phyloP scores from a whole-genome alignment of 1,140 invertebrate species.

The Ditylenchus dipsaci region DNA sequence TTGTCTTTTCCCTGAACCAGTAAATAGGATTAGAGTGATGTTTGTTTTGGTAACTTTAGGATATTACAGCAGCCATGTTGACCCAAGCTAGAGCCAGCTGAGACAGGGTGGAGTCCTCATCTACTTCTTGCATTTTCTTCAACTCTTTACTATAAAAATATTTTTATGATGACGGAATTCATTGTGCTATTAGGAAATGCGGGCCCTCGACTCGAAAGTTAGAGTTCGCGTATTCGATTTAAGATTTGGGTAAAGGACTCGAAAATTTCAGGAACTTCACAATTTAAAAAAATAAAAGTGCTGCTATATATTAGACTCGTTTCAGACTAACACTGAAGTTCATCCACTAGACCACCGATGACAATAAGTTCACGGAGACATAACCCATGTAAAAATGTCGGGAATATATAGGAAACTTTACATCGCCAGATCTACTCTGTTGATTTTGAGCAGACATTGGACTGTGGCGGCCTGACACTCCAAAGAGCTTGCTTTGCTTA shows the following conservation, averaged over 20 bases:
- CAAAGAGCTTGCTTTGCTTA: slow-evolving; percentile 75
- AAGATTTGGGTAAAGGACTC: too few relatives aligned
- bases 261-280: too few relatives aligned
- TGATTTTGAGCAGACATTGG: slow-evolving; percentile 82
- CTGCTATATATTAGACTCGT: too few relatives aligned
- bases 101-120: slow-evolving; percentile 92
- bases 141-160: slow-evolving; percentile 72
- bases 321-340: too few relatives aligned
- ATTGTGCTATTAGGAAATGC: too few relatives aligned
- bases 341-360: too few relatives aligned
- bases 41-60: slow-evolving; percentile 44
- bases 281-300: too few relatives aligned
- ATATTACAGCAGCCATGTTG: slow-evolving; percentile 72
- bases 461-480: slow-evolving; percentile 69
- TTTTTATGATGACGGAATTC: too few relatives aligned
- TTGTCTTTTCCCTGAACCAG: slow-evolving; percentile 78
- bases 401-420: slow-evolving; percentile 46
- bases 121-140: slow-evolving; percentile 87
- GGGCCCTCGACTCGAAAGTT: too few relatives aligned
- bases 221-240: too few relatives aligned
- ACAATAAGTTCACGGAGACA: too few relatives aligned
- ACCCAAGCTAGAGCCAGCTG: slow-evolving; percentile 91
- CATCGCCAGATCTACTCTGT: slow-evolving; percentile 81
- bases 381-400: too few relatives aligned
- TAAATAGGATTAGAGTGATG: slow-evolving; percentile 17